Evolutionary conservation across 2,797 vertebrate genomes (phyloP), one percentile per base, ranked within the genome.

Genomic region (Parotocinclus haroldoi): DNA sequence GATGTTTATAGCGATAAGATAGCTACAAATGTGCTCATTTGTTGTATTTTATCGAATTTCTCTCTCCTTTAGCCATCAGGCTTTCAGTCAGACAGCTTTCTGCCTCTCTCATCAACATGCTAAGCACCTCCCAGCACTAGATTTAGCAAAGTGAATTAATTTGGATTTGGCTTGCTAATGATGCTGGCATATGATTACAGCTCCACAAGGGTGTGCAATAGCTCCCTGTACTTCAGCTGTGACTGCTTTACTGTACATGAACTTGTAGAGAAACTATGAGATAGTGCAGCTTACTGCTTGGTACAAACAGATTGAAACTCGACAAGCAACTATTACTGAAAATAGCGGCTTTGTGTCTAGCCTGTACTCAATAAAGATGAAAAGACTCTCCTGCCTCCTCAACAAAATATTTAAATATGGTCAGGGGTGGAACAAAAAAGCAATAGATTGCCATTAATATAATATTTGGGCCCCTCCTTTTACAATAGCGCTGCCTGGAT

Each of bases 131-230:
- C 83, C 89, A 80, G 91, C 92, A 92, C 90, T 92, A 94, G 94
- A 96, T 96, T 96, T 92, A 93, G 92, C 92, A 93, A 96, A 95
- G 93, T 95, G 95, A 98, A 98, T 99, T 98, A 96, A 99, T 99
- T 96, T 96, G 95, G 94, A 98, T 99, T 96, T 96, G 94, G 95
- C 92, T 96, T 98, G 95, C 95, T 96, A 98, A 99, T 98, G 90
- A 96, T 90, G 90, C 91, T 88, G 88, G 92, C 76, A 83, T 91
- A 89, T 83, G 92, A 95, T 96, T 94, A 89, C 91, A 92, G 92
- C 92, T 95, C 90, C 91, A 84, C 80, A 89, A 89, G 92, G 90
- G 89, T 92, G 88, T 85, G 89, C 91, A 77, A 73, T 76, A 82
- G 88, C 88, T 88, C 84, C 59, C 73, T 39, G 45, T 65, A 72